Percentiles rank a stretch among this genome's conserved stretches.
phyloP scores from a whole-genome alignment of 2,888 invertebrate genomes.

The Timandra comae region DNA sequence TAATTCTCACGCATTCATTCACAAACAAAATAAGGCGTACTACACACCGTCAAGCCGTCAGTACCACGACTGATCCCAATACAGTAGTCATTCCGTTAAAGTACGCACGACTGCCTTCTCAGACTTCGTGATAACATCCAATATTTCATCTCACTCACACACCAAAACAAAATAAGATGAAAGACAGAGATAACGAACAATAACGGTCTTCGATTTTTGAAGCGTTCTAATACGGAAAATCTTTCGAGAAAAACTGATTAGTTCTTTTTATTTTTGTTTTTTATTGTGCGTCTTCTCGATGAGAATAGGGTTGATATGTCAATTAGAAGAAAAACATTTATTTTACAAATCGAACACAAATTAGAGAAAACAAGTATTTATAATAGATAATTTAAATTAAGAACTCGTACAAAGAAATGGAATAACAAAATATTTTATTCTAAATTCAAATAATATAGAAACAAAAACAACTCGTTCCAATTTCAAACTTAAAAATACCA shows the following conservation, averaged over 20 bases:
- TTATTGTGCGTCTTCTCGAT: no score
- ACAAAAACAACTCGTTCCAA: slow-evolving; percentile 20
- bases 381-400: no score
- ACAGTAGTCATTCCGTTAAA: slow-evolving; percentile 24
- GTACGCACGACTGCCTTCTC: slow-evolving; percentile 42
- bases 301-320: no score
- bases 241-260: no score
- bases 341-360: no score
- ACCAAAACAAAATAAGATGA: background rate
- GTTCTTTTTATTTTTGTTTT: no score
- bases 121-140: slow-evolving; percentile 22
- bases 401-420: background rate
- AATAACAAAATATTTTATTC: background rate
- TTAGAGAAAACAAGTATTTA: no score
- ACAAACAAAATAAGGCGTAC: slow-evolving; percentile 7
- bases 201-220: slow-evolving; percentile 17
- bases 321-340: no score
- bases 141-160: slow-evolving; percentile 18
- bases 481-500: slow-evolving; percentile 20
- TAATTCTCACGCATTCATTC: slow-evolving; percentile 4
- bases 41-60: slow-evolving; percentile 7
- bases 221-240: slow-evolving; percentile 2
- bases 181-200: slow-evolving; percentile 13
- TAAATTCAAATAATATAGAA: background rate
- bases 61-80: slow-evolving; percentile 28